phyloP scores from a whole-genome alignment of 2,888 invertebrate genomes.

The Carcina quercana region DNA sequence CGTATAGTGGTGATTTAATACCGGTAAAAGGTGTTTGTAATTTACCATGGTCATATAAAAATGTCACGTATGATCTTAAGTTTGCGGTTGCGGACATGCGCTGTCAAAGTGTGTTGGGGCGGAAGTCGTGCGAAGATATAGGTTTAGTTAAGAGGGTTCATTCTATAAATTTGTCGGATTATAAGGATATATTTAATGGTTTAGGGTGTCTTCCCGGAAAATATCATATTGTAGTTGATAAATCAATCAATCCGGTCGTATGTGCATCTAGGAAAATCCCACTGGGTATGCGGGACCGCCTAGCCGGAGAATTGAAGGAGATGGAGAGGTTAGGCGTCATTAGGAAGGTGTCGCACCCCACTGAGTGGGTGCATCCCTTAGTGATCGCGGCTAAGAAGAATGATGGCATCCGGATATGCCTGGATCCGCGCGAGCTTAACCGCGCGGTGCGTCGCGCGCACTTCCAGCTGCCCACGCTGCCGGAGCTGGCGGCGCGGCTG shows the following conservation, averaged over 20 bases:
- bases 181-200: conserved; percentile 7
- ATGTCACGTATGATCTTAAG: neutral
- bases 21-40: conserved; percentile 4
- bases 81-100: neutral
- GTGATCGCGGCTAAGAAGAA: conserved; percentile 16
- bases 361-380: conserved; percentile 18
- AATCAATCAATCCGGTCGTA: conserved; percentile 1
- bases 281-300: conserved; percentile 6
- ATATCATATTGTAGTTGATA: conserved; percentile 7
- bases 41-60: conserved; percentile 2
- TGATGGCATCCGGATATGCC: conserved; percentile 9
- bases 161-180: neutral
- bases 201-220: conserved; percentile 10
- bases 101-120: conserved; percentile 5
- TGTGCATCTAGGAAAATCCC: conserved; percentile 11
- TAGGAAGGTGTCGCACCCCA: conserved; percentile 15
- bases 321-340: conserved; percentile 16
- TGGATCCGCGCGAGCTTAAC: conserved; percentile 12
- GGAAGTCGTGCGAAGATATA: conserved; percentile 5
- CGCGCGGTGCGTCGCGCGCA: conserved; percentile 12
- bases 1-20: conserved; percentile 1
- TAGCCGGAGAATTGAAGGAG: conserved; percentile 2
- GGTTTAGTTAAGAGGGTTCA: conserved; percentile 1
- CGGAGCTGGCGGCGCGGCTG: conserved; percentile 13
- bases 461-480: conserved; percentile 16